Base-by-base conservation (phyloP, 2,888 invertebrate genomes). In the Apoda limacodes region DNA sequence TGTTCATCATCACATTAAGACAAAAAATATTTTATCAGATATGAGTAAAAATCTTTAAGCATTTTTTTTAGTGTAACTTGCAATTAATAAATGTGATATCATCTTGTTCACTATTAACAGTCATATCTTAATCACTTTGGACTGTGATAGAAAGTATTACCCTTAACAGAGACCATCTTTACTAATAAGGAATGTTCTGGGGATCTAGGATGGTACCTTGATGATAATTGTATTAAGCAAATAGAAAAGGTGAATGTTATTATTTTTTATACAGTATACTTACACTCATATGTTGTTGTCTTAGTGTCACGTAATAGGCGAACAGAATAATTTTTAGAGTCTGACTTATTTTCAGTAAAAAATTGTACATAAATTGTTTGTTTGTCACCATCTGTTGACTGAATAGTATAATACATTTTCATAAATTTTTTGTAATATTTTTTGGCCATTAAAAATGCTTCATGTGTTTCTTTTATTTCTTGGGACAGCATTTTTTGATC, bases 401-500 rank as follows among this genome's bases (percentile, higher is more conserved):
- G 75, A 41, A 74, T 60, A 2, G 65, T 62, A 33, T 59, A 72
- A 39, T 81, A 80, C 26, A 78, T 60, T 40, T 70, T 78, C 9
- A 82, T 49, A 42, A 52, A 62, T 35, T 67, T 78, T 37, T 76
- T 81, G 29, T 72, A 80, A 50, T 55, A 69, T 38, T 76, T 78
- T 41, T 72, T 78, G 2, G 78, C 75, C 67, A 68, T 69, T 25
- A 80, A 51, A 47, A 72, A 78, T 38, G 80, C 74, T 55, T 78
- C 78, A 57, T 80, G 71, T 4, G 65, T 76, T 35, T 76, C 71
- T 48, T 74, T 80, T 4, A 81, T 60, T 58, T 76, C 75, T 48
- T 69, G 62, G 2, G 64, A 52, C 32, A 80, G 49, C 5, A 69
- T 39, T 46, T 66, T 70, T 42, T 70, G 66, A 45, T 74, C 81